Evolutionary conservation across 2,797 vertebrate genomes (phyloP), one percentile per base, ranked within the genome.

Genomic region (Heliangelus exortis): DNA sequence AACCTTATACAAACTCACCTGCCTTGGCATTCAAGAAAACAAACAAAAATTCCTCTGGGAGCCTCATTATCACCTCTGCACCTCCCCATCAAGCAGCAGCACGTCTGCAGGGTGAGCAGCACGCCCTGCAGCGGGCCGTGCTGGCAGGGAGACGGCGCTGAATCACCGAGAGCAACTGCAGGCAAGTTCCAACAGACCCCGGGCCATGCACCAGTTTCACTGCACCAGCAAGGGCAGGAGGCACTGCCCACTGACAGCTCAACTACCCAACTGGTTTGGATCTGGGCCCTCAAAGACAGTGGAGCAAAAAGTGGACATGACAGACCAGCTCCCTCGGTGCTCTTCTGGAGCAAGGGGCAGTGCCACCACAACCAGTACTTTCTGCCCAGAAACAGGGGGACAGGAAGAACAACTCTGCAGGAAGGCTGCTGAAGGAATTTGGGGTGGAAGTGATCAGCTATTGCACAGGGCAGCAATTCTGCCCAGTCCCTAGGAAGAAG

Each of bases 341-440:
- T 51, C 59, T 23, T n/a, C 41, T 61, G 33, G 53, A 9, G 34
- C 1, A 0, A 0, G 15, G 17, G 72, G 69, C 54, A 0, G 0
- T 15, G 29, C 53, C 53, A 25, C 1, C 26, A 1, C 39, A 41
- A 41, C 14, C 33, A 34, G 33, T 47, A 62, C 10, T 3, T 23
- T 31, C 68, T 72, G 62, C 29, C 51, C 63, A 31, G 39, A 2
- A 3, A 21, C 0, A 4, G 6, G 33, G 36, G 50, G 2, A 34
- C 34, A 65, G 57, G 39, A 23, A 1, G 1, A 50, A 43, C 51
- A 16, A 14, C 3, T 25, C 4, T 8, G 16, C 69, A 78, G 66
- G 33, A 48, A 41, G 39, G 33, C 31, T 28, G 7, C 4, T n/a
- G 41, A 41, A 15, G 65, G 65, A 15, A 39, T 65, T 41, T 5